phyloP scores from a whole-genome alignment of 64 coral and sea anemone genomes.

The Orbicella faveolata region DNA sequence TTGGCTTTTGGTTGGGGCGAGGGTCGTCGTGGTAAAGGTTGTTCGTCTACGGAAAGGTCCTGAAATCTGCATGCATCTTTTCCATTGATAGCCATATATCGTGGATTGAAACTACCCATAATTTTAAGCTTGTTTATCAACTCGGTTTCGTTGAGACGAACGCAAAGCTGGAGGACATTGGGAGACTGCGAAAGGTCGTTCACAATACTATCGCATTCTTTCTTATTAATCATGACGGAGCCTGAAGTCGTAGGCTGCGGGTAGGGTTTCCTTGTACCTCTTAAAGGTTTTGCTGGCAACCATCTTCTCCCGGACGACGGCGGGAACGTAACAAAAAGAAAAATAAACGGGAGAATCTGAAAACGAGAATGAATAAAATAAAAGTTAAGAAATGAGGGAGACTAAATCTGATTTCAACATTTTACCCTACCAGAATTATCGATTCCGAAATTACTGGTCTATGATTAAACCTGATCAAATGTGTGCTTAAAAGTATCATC shows the following conservation, averaged over 20 bases:
- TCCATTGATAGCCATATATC: slow-evolving; percentile 13
- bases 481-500: no score
- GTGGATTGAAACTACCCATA: not conserved
- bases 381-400: no score
- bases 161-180: not conserved
- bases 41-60: not conserved
- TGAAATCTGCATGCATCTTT: not conserved
- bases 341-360: no score
- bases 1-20: not conserved
- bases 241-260: not conserved
- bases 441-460: no score
- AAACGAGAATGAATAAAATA: no score
- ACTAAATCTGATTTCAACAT: no score
- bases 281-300: not conserved
- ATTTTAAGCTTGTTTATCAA: not conserved
- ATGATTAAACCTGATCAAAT: no score
- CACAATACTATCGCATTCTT: not conserved
- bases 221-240: not conserved
- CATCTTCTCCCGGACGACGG: no score
- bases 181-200: not conserved
- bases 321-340: no score
- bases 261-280: not conserved
- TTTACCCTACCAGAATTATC: no score
- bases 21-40: not conserved
- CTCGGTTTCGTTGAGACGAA: slow-evolving; percentile 8